These are phyloP conservation scores for Scaptodrosophila latifasciaeformis DNA, from an alignment of 2,888 invertebrate genomes.

Conservation along the genomic window DNA sequence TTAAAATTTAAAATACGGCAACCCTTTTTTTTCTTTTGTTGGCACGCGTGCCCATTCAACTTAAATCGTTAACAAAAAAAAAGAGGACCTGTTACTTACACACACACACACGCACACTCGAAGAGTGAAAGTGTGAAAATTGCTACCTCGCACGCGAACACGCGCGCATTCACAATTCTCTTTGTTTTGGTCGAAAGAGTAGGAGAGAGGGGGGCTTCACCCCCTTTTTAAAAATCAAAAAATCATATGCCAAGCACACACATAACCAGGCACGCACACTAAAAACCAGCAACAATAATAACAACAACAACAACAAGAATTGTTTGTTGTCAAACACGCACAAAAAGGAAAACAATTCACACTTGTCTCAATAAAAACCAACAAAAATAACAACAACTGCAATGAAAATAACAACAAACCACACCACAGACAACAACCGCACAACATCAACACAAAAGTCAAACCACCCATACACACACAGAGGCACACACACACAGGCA, in stretches of 20 bases:
- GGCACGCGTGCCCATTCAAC: constrained; percentile 12
- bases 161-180: constrained; percentile 11
- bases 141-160: constrained; percentile 20
- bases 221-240: constrained; percentile 58
- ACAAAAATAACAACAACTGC: constrained; percentile 39
- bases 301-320: constrained; percentile 39
- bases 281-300: constrained; percentile 22
- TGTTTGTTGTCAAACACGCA: constrained; percentile 1
- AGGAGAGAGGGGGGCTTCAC: no score
- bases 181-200: no score
- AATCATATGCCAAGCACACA: constrained; percentile 53
- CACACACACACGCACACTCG: constrained; percentile 9
- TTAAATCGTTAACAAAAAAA: constrained; percentile 30
- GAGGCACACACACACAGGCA: constrained; percentile 1
- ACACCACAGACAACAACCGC: constrained; percentile 14
- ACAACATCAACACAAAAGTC: constrained; percentile 13
- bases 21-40: constrained; percentile 5
- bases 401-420: constrained; percentile 8
- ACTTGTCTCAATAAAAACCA: constrained; percentile 64
- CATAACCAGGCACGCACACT: constrained; percentile 16
- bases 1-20: neutral
- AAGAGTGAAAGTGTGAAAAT: constrained; percentile 67
- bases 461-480: constrained; percentile 7
- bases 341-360: constrained; percentile 64
- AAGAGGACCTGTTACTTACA: constrained; percentile 53